Conservation (phyloP, 2,113 vertebrate genomes). For the Megalops atlanticus region DNA sequence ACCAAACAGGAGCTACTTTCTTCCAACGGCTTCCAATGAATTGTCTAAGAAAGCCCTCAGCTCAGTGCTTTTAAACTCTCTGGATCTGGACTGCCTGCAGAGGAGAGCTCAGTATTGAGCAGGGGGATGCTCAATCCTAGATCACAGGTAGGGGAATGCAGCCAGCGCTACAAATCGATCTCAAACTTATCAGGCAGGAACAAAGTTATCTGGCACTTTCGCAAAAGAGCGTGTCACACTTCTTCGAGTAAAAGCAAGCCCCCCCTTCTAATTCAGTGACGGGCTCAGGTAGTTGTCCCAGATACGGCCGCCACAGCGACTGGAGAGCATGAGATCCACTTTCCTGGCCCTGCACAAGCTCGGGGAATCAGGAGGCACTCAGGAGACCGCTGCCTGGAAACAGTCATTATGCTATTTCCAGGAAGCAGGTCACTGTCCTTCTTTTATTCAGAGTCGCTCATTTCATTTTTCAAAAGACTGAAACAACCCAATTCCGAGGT, state of each 20-base stretch:
- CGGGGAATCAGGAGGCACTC: slow-evolving; percentile 43
- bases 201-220: background rate
- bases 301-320: slow-evolving; percentile 26
- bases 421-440: slow-evolving; percentile 76
- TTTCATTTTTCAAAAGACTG: slow-evolving; percentile 56
- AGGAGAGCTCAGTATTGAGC: background rate
- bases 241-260: background rate
- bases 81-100: background rate
- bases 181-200: background rate
- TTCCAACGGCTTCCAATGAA: background rate
- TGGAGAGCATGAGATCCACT: slow-evolving; percentile 35
- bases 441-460: slow-evolving; percentile 58
- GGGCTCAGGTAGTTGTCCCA: slow-evolving; percentile 46
- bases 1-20: background rate
- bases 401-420: slow-evolving; percentile 73
- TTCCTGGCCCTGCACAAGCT: slow-evolving; percentile 45
- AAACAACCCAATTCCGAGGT: slow-evolving; percentile 47
- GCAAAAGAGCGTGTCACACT: background rate
- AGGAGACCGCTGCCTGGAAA: slow-evolving; percentile 60
- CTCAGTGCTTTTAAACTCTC: background rate
- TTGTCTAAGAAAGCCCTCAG: background rate
- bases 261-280: slow-evolving; percentile 30
- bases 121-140: background rate
- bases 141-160: background rate
- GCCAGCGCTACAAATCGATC: background rate